A percentile compares a stretch with the other conserved stretches of the same genome.
These are phyloP conservation scores for Halichoerus grypus DNA, from an alignment of 2,113 vertebrate genomes.

Conservation along the genomic window DNA sequence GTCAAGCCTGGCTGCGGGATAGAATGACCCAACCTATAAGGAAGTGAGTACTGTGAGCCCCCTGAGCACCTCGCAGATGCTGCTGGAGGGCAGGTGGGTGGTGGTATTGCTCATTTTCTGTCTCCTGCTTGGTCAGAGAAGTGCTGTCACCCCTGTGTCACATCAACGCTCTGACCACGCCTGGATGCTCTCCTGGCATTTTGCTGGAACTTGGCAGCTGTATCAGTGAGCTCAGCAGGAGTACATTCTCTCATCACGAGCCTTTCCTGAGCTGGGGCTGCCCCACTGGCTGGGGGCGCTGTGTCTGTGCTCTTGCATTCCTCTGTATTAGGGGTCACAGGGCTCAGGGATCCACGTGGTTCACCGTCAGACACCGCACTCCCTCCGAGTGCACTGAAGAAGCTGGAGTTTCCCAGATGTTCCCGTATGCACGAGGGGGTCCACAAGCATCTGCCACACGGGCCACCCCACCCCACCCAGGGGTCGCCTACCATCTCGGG, in stretches of 20 bases:
- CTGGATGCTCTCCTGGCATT: neutral
- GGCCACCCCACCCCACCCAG: neutral
- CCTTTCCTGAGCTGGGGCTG: neutral
- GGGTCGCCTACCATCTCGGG: neutral
- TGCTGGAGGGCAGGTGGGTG: neutral
- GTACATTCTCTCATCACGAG: neutral
- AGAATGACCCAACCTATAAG: neutral
- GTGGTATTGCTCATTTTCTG: neutral
- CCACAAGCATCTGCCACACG: neutral
- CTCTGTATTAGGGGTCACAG: neutral
- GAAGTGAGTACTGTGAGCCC: neutral
- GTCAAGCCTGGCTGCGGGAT: neutral
- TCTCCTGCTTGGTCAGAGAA: neutral
- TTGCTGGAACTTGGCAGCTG: neutral
- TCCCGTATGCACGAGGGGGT: neutral
- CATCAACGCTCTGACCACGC: neutral
- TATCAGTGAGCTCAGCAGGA: neutral
- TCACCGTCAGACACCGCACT: neutral
- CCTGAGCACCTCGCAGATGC: neutral
- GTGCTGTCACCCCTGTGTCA: neutral
- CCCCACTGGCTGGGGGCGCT: neutral
- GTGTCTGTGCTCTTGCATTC: neutral
- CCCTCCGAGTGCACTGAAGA: neutral
- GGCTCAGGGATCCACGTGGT: neutral
- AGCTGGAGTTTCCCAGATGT: neutral